Base-by-base conservation (phyloP, 2,797 vertebrate genomes). In the Okamejei kenojei region DNA sequence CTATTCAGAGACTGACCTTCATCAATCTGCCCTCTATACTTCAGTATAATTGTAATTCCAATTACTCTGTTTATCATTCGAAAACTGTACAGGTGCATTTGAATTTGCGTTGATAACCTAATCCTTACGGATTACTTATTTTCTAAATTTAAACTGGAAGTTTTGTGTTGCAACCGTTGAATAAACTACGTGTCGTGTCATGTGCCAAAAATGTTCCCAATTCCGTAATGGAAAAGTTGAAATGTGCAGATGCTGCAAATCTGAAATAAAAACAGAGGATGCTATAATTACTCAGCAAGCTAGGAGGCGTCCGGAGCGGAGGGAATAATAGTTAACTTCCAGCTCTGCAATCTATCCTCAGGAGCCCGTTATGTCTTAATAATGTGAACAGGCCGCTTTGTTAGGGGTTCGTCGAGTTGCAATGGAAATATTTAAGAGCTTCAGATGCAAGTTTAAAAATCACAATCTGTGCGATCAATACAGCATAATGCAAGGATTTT, bases 351-450 rank as follows among this genome's bases (percentile, higher is more conserved):
- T 71, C 13, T 5, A 54, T 54, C 45, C 45, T 71, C 68, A 71
- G 68, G 19, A 71, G 13, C 15, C 68, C 68, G 19, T 54, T 54
- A 54, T 54, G 45, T 23, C 71, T 74, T 19, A 74, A 21, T 21
- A 74, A 74, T 21, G 71, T 21, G 23, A 21, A 74, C 71, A 32
- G 21, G 21, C 84, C 68, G 61, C 35, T 68, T 32, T 68, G 84
- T 68, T 32, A 21, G n/a, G 26, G n/a, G 10, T 65, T 35, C 1
- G 63, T 32, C n/a, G n/a, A 8, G 63, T 63, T 68, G 65, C 8
- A 63, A 86, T 29, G 81, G 54, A 81, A 84, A 84, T 84, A 84
- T 84, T 88, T 68, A 88, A n/a, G 17, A 11, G n/a, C 15, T 86
- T 63, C n/a, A 15, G 17, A 23, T 29, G 35, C 32, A 68, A n/a